Evolutionary conservation across 2,113 vertebrate genomes (phyloP).

Genomic region (Osmerus mordax): DNA sequence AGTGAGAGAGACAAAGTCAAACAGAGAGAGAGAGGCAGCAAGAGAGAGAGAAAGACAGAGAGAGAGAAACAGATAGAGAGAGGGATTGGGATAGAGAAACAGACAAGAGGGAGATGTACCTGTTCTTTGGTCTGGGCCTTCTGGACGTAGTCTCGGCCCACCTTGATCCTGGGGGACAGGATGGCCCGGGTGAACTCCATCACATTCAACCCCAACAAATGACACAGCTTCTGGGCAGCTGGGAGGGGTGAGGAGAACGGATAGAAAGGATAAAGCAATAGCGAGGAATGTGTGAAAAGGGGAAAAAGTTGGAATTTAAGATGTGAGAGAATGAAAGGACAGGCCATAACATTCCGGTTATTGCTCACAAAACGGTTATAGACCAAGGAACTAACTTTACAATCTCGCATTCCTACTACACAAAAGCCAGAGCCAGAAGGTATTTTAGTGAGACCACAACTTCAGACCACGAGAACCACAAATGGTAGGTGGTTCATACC

Average conservation of each 20-base stretch:
- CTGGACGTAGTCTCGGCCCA: slow-evolving; percentile 97
- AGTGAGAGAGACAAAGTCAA: not conserved
- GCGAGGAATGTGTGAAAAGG: not conserved
- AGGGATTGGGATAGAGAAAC: not conserved
- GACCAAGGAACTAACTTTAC: not conserved
- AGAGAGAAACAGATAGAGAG: not conserved
- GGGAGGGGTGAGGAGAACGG: slow-evolving; percentile 14
- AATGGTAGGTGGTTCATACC: not conserved
- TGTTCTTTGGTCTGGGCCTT: slow-evolving; percentile 99
- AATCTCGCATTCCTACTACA: not conserved
- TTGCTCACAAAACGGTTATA: slow-evolving; percentile 10
- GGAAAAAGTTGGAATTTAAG: not conserved
- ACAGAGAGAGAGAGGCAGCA: not conserved
- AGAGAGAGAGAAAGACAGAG: not conserved
- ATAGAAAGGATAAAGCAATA: not conserved
- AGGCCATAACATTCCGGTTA: not conserved
- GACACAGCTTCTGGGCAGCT: slow-evolving; percentile 98
- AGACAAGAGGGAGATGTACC: slow-evolving; percentile 55
- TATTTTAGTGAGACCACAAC: not conserved
- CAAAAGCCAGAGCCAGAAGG: not conserved
- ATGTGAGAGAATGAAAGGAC: not conserved
- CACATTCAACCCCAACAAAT: slow-evolving; percentile 93
- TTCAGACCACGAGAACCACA: slow-evolving; percentile 3
- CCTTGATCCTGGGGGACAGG: slow-evolving; percentile 94
- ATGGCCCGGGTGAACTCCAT: slow-evolving; percentile 99